A percentile compares a stretch with the other conserved stretches of the same genome.
phyloP scores from a whole-genome alignment of 2,113 vertebrate genomes.

The Seriola quinqueradiata region DNA sequence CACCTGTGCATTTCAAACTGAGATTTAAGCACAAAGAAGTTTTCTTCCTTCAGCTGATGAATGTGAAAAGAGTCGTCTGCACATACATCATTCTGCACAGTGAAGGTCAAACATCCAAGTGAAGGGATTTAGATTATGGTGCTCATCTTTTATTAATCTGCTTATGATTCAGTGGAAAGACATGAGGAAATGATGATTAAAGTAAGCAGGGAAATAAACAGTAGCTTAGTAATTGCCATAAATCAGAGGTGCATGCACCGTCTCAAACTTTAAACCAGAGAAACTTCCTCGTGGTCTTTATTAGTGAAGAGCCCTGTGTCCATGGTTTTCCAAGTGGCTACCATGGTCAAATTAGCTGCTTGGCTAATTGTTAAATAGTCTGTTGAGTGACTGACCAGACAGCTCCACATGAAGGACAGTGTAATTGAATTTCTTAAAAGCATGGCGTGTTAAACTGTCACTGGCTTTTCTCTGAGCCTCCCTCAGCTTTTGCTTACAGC shows the following conservation, averaged over 20 bases:
- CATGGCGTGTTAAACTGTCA: conserved; percentile 47
- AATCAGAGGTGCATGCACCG: background rate
- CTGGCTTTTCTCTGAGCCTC: conserved; percentile 51
- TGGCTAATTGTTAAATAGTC: conserved; percentile 42
- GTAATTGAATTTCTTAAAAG: conserved; percentile 44
- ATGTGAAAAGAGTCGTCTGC: conserved; percentile 15
- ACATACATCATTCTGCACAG: background rate
- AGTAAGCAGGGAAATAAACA: conserved; percentile 3
- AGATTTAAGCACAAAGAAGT: background rate
- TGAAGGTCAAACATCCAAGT: background rate
- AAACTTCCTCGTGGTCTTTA: background rate
- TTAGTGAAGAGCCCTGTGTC: conserved; percentile 7
- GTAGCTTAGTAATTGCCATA: background rate
- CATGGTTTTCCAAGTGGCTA: background rate
- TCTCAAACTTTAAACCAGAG: background rate
- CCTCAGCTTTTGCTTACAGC: conserved; percentile 29
- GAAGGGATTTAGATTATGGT: background rate
- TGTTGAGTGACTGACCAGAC: conserved; percentile 32
- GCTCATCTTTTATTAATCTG: conserved; percentile 6
- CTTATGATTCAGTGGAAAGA: conserved; percentile 24
- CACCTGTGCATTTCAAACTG: background rate
- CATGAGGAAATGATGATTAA: background rate
- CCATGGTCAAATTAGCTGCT: conserved; percentile 30
- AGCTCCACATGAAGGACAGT: conserved; percentile 26
- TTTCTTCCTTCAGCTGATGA: background rate